Base-by-base conservation (phyloP, 2,888 invertebrate genomes). In the Drosophila cognata region DNA sequence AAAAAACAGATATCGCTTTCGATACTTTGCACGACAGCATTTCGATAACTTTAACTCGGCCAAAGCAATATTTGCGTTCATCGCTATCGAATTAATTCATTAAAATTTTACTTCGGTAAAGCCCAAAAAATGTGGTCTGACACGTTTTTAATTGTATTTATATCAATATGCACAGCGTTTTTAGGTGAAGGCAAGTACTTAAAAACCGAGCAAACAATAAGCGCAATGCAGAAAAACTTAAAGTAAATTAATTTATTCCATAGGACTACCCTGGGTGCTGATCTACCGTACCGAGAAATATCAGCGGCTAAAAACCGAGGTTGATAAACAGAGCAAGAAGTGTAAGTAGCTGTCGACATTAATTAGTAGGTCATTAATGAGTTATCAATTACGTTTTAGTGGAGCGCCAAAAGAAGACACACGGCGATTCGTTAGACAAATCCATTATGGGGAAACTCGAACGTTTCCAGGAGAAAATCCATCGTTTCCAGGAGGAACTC, bases 201-300 rank as follows among this genome's bases (percentile, higher is more conserved):
- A 33, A 10, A 29, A 16, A 3, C 31, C 1, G 31, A 52, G 28
- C 16, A 33, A 16, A 8, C 11, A 5, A 21, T 29, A 3, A n/a
- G 2, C 7, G 13, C 4, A 7, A 13, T 43, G 5, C 21, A 48
- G 11, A 2, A 36, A 63, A 69, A 25, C 2, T n/a, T 3, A 18
- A 29, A 67, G 25, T 36, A 10, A 1, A 65, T 57, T 56, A 38
- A 62, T 67, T 51, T 66, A 51, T 66, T 68, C 64, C 90, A 90
- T 2, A 97, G 98, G 98, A 55, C 94, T 99, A 67, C 99, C 99
- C 79, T 99, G 99, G 98, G 94, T 99, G 56, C 95, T 99, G 93
- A 99, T 99, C 0, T 99, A 99, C 92, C 95, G 99, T 91, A 99
- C 99, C 50, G 99, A 99, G 93, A 99, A 99, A 93, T 99, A 99